Evolutionary conservation across 2,888 invertebrate genomes (phyloP), one percentile per base, ranked within the genome.

Genomic region (Drosophila antonietae): DNA sequence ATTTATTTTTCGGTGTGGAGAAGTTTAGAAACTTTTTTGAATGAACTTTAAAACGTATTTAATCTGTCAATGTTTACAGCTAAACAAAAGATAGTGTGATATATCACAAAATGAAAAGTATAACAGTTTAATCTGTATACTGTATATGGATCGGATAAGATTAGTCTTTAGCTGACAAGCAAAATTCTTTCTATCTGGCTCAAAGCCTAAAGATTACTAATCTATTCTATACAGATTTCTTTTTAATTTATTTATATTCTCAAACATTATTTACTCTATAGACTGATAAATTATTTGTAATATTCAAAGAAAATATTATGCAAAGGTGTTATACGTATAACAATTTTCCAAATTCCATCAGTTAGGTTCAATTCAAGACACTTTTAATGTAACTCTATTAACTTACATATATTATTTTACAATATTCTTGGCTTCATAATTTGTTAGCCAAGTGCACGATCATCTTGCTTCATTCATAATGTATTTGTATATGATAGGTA

Each of bases 391-490:
- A 47, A 47, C 46, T 47, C 15, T 28, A 3, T 15, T 15, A 15
- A 1, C n/a, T n/a, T 49, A 7, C 2, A 31, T 2, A 2, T 6
- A 31, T 2, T 31, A 18, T 49, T 18, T 6, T 6, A 1, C 14
- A 23, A 53, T 39, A 55, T 28, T 23, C 39, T 7, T 12, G 35
- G 2, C 4, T 7, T 15, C 20, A 33, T 10, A 8, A 15, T 46
- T n/a, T 20, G 31, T n/a, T 9, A 8, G 14, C 15, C 18, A 39
- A 9, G 49, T 37, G 49, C 76, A 77, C 76, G 79, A 73, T 65
- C 53, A 15, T 14, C 20, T 14, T 18, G 20, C 46, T 33, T 46
- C 53, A 64, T 72, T 55, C 60, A 65, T 43, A 41, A 51, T 28
- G 28, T 9, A 47, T 31, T 47, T 35, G 33, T 49, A 31, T 41